Evolutionary conservation across 2,797 vertebrate species (phyloP), one percentile per base, ranked within the genome.

Genomic region (Gymnocypris eckloni): DNA sequence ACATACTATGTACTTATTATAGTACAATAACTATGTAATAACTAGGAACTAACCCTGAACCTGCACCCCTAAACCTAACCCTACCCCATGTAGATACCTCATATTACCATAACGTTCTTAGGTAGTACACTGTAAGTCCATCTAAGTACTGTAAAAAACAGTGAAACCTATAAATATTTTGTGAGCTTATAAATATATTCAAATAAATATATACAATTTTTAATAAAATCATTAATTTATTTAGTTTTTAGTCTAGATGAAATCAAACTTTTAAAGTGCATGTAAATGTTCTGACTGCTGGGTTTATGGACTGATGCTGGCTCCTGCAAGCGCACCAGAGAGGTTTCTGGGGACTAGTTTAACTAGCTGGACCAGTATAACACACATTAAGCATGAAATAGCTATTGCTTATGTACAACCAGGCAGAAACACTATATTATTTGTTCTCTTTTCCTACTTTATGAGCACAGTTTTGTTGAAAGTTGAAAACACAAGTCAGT

Each of bases 331-430:
- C 13, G 48, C 28, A 48, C 59, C 52, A 77, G 18, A 6, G 3
- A 59, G 7, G 75, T 39, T 78, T 59, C 41, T 28, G 43, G 25
- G 25, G 78, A 33, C 79, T 81, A 50, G 61, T 67, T 37, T 81
- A 66, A 67, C n/a, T 64, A 48, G 7, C 43, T 67, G 43, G 45
- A 6, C 43, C 45, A n/a, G 18, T 69, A n/a, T 69, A 81, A 67
- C 64, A 52, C 50, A 56, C 13, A 81, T 52, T 54, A 70, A 54
- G 8, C 37, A 82, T 22, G 16, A 45, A 43, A 82, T 20, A 41
- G 22, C 5, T 50, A 28, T 59, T 71, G n/a, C 16, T 45, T 39
- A 72, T 72, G 39, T 59, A 43, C 10, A 82, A 45, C 20, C 41
- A 66, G 41, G 6, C 43, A 37, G 18, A 50, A 75, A 45, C 59